Percentiles rank a stretch among this genome's conserved stretches.
Evolutionary conservation across 64 coral and sea anemone genomes (phyloP).

Genomic region (Actinia tenebrosa): DNA sequence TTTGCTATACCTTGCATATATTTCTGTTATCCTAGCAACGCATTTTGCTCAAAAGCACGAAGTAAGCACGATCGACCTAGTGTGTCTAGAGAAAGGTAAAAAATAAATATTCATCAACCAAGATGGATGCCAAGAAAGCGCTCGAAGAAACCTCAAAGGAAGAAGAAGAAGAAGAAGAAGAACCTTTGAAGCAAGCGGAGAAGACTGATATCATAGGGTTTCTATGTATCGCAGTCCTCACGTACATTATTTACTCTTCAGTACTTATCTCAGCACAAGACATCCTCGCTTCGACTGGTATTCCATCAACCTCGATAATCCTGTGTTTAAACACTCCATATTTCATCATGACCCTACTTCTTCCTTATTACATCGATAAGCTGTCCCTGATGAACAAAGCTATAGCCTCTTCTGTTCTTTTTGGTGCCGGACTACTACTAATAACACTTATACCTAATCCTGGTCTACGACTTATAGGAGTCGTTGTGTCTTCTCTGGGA

Average conservation of each 20-base stretch:
- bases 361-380: constrained; percentile 39
- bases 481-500: constrained; percentile 33
- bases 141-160: background rate
- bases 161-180: background rate
- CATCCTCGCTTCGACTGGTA: constrained; percentile 37
- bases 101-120: background rate
- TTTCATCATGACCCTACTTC: constrained; percentile 3
- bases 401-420: background rate
- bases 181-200: background rate
- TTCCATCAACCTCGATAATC: constrained; percentile 29
- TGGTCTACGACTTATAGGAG: constrained; percentile 23
- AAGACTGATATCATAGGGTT: background rate
- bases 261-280: constrained; percentile 34
- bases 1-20: too few species aligned
- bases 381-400: background rate
- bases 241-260: constrained; percentile 10
- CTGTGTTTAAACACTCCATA: constrained; percentile 51
- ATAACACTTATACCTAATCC: constrained; percentile 29
- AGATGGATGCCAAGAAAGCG: background rate
- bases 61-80: too few species aligned
- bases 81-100: too few species aligned
- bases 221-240: constrained; percentile 9
- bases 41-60: too few species aligned
- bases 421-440: constrained; percentile 24
- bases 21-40: too few species aligned